phyloP scores from a whole-genome alignment of 2,113 vertebrate species.

The Pristiophorus japonicus region DNA sequence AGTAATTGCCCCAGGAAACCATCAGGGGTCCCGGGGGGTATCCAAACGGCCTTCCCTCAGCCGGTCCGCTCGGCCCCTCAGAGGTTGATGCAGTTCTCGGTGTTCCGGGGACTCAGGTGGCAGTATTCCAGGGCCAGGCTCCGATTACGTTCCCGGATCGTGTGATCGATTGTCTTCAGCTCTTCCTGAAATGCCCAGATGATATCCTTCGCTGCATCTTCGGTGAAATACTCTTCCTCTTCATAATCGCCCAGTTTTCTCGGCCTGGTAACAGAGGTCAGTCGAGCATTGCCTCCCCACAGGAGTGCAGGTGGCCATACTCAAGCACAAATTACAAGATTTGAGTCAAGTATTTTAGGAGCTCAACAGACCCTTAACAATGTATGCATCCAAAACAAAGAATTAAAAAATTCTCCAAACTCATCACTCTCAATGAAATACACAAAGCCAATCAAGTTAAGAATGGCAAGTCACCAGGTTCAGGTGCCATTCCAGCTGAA shows the following conservation, averaged over 20 bases:
- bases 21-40: too few species aligned
- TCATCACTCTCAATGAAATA: neutral
- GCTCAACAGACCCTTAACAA: neutral
- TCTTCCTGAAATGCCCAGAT: slow-evolving; percentile 50
- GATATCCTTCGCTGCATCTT: slow-evolving; percentile 45
- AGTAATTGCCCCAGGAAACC: neutral
- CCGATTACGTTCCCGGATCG: slow-evolving; percentile 51
- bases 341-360: neutral
- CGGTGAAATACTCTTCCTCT: slow-evolving; percentile 53
- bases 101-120: slow-evolving; percentile 53
- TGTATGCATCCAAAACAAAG: neutral
- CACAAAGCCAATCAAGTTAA: neutral
- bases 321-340: neutral
- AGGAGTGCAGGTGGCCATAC: too few species aligned
- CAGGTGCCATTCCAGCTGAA: neutral
- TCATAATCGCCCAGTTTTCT: slow-evolving; percentile 55
- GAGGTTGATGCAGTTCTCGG: slow-evolving; percentile 66
- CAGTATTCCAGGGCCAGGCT: slow-evolving; percentile 52
- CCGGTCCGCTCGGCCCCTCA: slow-evolving; percentile 32
- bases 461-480: neutral
- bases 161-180: slow-evolving; percentile 50
- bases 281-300: too few species aligned
- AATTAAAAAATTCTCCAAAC: neutral
- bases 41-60: neutral
- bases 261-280: too few species aligned